Base-by-base conservation (phyloP, 1,140 invertebrate genomes). In the Dinoponera quadriceps region DNA sequence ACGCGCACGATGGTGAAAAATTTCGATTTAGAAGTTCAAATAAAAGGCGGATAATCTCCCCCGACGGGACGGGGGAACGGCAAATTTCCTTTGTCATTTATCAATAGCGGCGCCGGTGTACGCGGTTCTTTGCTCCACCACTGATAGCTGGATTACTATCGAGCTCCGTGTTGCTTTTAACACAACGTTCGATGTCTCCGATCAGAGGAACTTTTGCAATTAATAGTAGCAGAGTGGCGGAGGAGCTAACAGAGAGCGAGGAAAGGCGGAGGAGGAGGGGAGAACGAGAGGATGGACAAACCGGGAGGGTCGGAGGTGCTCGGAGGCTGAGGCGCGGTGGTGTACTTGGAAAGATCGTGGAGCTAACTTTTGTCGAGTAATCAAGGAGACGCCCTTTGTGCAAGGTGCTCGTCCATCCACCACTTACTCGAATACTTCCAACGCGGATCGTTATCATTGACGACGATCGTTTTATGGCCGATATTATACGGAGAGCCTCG, bases 341-440 rank as follows among this genome's bases (percentile, higher is more conserved):
- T 71, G 51, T 82, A 51, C 83, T 84, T 82, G 75, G 83, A 73
- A 84, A 84, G 83, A 81, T 84, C 77, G 80, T 73, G 72, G 51
- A 83, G 62, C 69, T 75, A 85, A 88, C 71, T 78, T 85, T 83
- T 88, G 74, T 62, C 84, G 77, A 80, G 73, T 87, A 84, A 84
- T 84, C 83, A 84, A 84, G 78, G 77, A 81, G 74, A 66, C 77
- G 77, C 83, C 73, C 83, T 84, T 84, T 84, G 83, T 82, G 77
- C 83, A 72, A 82, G 65, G 83, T 66, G 83, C 66, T 84, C 77
- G 75, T 82, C 83, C 66, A 65, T 82, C 78, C 77, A 48, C 66
- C 74, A 66, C 66, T 82, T 81, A 81, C 66, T 63, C 59, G 77
- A 72, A 84, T 82, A 82, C 77, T 82, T 82, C 66, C 83, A 49